Evolutionary conservation across 1,140 invertebrate genomes (phyloP).

Genomic region (Sycophaga agraensis): DNA sequence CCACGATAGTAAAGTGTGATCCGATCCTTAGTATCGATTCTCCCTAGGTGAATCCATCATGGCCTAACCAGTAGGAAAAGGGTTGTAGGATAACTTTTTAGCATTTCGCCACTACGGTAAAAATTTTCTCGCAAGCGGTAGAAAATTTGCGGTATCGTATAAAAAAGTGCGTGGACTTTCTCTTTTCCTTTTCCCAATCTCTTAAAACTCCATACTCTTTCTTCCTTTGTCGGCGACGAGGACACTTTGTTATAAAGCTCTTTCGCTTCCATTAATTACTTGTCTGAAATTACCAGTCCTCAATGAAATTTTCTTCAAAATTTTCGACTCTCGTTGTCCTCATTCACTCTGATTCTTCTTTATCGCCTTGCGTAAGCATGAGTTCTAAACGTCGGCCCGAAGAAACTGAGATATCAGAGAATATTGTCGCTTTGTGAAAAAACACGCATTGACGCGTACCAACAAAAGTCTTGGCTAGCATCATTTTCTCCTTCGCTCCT

Average conservation of each 20-base stretch:
- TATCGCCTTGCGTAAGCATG: slow-evolving; percentile 22
- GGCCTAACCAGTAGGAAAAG: neutral
- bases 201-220: neutral
- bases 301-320: neutral
- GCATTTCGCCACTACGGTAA: slow-evolving; percentile 6
- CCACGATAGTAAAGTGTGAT: neutral
- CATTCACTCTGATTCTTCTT: neutral
- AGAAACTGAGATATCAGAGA: slow-evolving; percentile 53
- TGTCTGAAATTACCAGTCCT: too few relatives aligned
- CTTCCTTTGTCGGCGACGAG: slow-evolving; percentile 4
- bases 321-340: neutral
- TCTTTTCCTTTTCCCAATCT: slow-evolving; percentile 9
- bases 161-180: slow-evolving; percentile 21
- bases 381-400: slow-evolving; percentile 37
- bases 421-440: slow-evolving; percentile 58
- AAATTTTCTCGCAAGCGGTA: slow-evolving; percentile 13
- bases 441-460: slow-evolving; percentile 46
- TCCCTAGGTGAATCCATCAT: neutral
- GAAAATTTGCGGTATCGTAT: slow-evolving; percentile 16
- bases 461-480: slow-evolving; percentile 51
- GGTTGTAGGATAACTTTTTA: neutral
- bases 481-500: slow-evolving; percentile 34
- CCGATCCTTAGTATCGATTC: neutral
- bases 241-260: neutral
- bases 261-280: too few relatives aligned